Percentiles rank a stretch among this genome's conserved stretches.
Conservation (phyloP, 35 echinoderm and acorn worm species). For the Amphiura filiformis region DNA sequence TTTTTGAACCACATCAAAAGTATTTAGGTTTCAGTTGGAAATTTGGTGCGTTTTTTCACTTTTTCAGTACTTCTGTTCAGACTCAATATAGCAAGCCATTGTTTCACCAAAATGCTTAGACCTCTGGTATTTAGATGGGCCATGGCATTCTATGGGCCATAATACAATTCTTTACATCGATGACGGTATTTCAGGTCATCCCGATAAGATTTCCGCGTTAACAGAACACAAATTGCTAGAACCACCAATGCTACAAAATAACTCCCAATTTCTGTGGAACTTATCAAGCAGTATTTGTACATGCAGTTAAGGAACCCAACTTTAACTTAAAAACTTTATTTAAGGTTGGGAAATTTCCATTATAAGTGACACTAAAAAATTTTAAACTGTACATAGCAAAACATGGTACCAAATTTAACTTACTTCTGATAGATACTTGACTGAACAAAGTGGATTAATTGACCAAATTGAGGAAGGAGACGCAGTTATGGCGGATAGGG, state of each 20-base stretch:
- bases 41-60: conserved; percentile 22
- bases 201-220: background rate
- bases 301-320: too few relatives aligned
- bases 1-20: conserved; percentile 1
- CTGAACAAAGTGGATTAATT: conserved; percentile 28
- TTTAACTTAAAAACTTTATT: too few relatives aligned
- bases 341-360: too few relatives aligned
- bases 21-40: conserved; percentile 32
- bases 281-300: too few relatives aligned
- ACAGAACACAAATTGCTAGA: background rate
- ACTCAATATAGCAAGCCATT: conserved; percentile 34
- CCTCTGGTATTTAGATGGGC: conserved; percentile 25
- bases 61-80: conserved; percentile 34
- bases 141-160: conserved; percentile 39
- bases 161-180: conserved; percentile 5
- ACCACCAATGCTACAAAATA: too few relatives aligned
- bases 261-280: too few relatives aligned
- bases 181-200: background rate
- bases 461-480: conserved; percentile 37
- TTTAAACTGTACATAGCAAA: too few relatives aligned
- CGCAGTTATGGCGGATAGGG: conserved; percentile 54
- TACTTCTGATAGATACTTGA: conserved; percentile 58
- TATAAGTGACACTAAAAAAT: too few relatives aligned
- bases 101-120: conserved; percentile 49
- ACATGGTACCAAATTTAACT: too few relatives aligned